Conservation (phyloP, 2,888 invertebrate genomes). For the Tachina fera region DNA sequence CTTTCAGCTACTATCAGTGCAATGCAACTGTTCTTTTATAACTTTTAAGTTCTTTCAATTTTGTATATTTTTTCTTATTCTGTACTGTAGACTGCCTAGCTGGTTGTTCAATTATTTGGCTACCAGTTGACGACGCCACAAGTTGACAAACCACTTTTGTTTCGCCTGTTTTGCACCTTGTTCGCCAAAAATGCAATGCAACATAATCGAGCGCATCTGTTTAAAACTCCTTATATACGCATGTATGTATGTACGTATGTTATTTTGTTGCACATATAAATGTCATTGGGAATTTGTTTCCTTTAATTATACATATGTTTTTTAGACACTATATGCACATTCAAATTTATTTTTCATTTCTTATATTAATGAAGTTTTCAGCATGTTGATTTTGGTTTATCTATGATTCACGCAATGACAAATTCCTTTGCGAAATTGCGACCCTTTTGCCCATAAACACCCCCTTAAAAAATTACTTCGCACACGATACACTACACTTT, state of each 20-base stretch:
- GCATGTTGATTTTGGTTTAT: slow-evolving; percentile 46
- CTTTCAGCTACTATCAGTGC: slow-evolving; percentile 35
- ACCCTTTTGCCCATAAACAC: slow-evolving; percentile 56
- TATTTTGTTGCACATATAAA: slow-evolving; percentile 12
- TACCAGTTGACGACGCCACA: slow-evolving; percentile 75
- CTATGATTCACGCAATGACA: slow-evolving; percentile 63
- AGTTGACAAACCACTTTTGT: slow-evolving; percentile 82
- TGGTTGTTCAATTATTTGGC: slow-evolving; percentile 58
- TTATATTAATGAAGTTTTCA: slow-evolving; percentile 27
- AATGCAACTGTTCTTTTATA: slow-evolving; percentile 64
- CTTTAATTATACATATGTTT: background rate
- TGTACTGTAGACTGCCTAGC: slow-evolving; percentile 40
- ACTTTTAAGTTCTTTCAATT: slow-evolving; percentile 47
- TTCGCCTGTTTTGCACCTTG: slow-evolving; percentile 69
- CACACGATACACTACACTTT: slow-evolving; percentile 48
- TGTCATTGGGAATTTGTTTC: background rate
- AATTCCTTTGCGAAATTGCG: slow-evolving; percentile 61
- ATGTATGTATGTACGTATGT: too few relatives aligned
- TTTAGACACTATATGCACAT: background rate
- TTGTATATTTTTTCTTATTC: slow-evolving; percentile 24
- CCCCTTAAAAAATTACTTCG: slow-evolving; percentile 32
- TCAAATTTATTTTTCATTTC: slow-evolving; percentile 5
- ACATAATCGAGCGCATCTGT: slow-evolving; percentile 58
- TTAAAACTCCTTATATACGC: slow-evolving; percentile 11
- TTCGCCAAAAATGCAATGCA: slow-evolving; percentile 70